Evolutionary conservation across 37 sponge, comb jelly and placozoan species (phyloP), one percentile per base, ranked within the genome.

Genomic region (Aphrocallistes beatrix): DNA sequence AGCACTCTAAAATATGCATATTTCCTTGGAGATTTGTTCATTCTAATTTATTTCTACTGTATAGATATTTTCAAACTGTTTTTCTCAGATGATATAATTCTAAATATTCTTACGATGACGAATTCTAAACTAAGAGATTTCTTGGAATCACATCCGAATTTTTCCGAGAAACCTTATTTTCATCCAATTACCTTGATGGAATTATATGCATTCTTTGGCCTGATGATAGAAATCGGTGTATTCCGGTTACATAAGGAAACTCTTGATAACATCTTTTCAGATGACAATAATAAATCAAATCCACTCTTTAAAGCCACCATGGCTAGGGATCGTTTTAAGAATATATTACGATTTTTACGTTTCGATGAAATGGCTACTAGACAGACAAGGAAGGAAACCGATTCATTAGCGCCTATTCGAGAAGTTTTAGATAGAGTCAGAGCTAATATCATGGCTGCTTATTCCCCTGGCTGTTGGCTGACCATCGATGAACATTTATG

Each of bases 11-110:
- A n/a, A n/a, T n/a, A n/a, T n/a, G n/a, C n/a, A n/a, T n/a, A n/a
- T n/a, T n/a, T n/a, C n/a, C n/a, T n/a, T n/a, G n/a, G n/a, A n/a
- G n/a, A n/a, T n/a, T n/a, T n/a, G n/a, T n/a, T 42, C 13, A 42
- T 42, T 42, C 45, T 42, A 16, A 16, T 16, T 42, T 42, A 6
- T 16, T 60, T 60, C 34, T 6, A 25, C n/a, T 28, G 3, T 60
- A 25, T 60, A 60, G 75, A 60, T 13, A 60, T 60, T 32, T 60
- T 60, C 75, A 60, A 60, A 60, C 75, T 60, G n/a, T 60, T 60
- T 28, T 19, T 60, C 28, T 25, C 75, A 13, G 75, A 60, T 25
- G 25, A 60, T 8, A 8, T 60, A 6, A 6, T 13, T 21, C 10
- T 25, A 25, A 8, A 60, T 13, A 13, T 60, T 32, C 75, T 60